These are phyloP conservation scores for Gallinago solitaria DNA, from an alignment of 2,797 vertebrate genomes.

Conservation along the genomic window DNA sequence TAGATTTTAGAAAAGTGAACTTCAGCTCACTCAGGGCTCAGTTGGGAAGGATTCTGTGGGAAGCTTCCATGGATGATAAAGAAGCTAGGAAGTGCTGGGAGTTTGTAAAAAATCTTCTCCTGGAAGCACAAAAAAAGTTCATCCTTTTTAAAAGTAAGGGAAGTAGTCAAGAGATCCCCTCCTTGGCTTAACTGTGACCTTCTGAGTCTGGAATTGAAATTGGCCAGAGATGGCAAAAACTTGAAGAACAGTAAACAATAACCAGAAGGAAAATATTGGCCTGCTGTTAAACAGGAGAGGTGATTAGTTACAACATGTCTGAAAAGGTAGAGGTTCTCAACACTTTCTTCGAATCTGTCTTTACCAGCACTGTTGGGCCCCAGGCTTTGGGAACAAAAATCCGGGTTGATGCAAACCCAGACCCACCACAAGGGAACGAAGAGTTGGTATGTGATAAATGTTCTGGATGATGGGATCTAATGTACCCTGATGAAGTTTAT, in stretches of 20 bases:
- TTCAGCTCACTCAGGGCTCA: background rate
- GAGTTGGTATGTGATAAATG: background rate
- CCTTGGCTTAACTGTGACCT: background rate
- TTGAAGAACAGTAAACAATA: background rate
- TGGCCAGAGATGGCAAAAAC: background rate
- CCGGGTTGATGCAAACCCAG: background rate
- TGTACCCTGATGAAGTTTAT: background rate
- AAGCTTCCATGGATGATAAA: background rate
- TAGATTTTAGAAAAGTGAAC: background rate
- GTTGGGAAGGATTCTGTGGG: background rate
- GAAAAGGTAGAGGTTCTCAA: background rate
- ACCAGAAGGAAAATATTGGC: background rate
- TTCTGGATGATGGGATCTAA: background rate
- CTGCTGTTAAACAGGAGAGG: background rate
- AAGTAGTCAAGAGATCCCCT: background rate
- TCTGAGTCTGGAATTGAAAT: background rate
- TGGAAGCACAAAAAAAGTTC: background rate
- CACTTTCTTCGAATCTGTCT: background rate
- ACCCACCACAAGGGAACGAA: background rate
- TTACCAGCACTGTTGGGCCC: background rate
- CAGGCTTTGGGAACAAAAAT: background rate
- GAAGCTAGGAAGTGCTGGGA: background rate
- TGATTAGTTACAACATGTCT: background rate
- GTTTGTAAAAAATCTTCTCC: background rate
- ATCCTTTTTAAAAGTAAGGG: background rate